Evolutionary conservation across 2,797 vertebrate genomes (phyloP).

Genomic region (Pogonophryne albipinna): DNA sequence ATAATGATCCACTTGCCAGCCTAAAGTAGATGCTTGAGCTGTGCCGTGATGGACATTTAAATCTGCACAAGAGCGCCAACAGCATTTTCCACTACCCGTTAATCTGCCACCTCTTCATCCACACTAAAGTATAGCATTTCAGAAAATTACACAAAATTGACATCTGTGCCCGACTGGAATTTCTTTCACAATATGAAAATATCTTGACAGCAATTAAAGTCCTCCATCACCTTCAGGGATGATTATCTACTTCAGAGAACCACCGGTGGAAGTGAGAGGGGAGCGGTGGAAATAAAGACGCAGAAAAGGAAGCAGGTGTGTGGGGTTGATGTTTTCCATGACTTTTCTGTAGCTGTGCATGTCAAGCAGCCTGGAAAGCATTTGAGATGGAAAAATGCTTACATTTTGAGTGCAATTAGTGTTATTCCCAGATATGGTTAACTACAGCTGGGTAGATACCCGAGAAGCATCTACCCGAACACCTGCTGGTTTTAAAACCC

Average conservation of each 20-base stretch:
- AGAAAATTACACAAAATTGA: conserved; percentile 84
- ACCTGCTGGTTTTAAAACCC: not conserved
- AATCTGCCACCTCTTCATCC: conserved; percentile 62
- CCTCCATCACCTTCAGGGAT: conserved; percentile 70
- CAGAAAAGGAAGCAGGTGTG: conserved; percentile 68
- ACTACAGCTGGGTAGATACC: not conserved
- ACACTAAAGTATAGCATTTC: conserved; percentile 79
- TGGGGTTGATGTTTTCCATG: conserved; percentile 25
- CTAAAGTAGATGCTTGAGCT: conserved; percentile 54
- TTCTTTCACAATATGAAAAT: conserved; percentile 72
- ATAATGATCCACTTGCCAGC: conserved; percentile 40
- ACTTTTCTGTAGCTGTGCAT: not conserved
- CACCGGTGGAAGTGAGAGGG: conserved; percentile 46
- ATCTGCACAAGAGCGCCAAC: conserved; percentile 45
- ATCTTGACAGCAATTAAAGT: conserved; percentile 72
- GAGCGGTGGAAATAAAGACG: conserved; percentile 51
- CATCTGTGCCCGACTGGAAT: conserved; percentile 67
- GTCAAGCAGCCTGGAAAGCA: conserved; percentile 22
- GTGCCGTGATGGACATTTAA: conserved; percentile 56
- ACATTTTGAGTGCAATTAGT: not conserved
- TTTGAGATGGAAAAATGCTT: not conserved
- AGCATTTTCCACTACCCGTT: conserved; percentile 55
- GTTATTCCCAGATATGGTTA: not conserved
- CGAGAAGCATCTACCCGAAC: not conserved
- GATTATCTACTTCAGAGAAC: conserved; percentile 70